phyloP scores from a whole-genome alignment of 1,140 invertebrate species.

The Drosophila orena region DNA sequence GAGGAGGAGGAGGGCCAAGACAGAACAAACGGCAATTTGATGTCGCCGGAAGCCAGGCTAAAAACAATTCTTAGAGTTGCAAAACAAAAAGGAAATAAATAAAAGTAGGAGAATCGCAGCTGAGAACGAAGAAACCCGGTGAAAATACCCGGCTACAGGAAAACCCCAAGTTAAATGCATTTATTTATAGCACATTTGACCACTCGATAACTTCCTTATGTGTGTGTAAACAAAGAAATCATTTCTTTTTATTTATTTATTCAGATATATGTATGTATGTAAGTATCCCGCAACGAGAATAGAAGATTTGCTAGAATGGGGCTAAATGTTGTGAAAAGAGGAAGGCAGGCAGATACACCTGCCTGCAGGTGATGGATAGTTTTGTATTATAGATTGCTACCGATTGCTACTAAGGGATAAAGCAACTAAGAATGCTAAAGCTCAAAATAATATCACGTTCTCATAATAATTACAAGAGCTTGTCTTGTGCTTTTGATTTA shows the following conservation, averaged over 20 bases:
- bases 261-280: neutral
- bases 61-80: slow-evolving; percentile 27
- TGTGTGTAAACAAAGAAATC: slow-evolving; percentile 38
- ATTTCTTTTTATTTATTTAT: slow-evolving; percentile 30
- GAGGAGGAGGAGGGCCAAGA: slow-evolving; percentile 12
- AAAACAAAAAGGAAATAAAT: slow-evolving; percentile 56
- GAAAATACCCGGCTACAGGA: slow-evolving; percentile 16
- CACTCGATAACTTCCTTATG: slow-evolving; percentile 50
- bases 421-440: neutral
- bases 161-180: slow-evolving; percentile 41
- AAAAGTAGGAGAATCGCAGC: slow-evolving; percentile 27
- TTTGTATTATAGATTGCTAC: slow-evolving; percentile 7
- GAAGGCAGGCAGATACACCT: too few species aligned
- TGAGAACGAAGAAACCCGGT: neutral
- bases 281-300: neutral
- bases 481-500: too few species aligned
- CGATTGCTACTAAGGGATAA: slow-evolving; percentile 1
- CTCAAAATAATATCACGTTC: too few species aligned
- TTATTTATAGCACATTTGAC: slow-evolving; percentile 71
- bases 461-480: too few species aligned
- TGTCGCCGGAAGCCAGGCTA: slow-evolving; percentile 75
- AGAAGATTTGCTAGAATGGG: neutral
- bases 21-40: slow-evolving; percentile 74
- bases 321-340: neutral
- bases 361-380: slow-evolving; percentile 5